Conservation (phyloP, 2,888 invertebrate species). For the Dione vanillae region DNA sequence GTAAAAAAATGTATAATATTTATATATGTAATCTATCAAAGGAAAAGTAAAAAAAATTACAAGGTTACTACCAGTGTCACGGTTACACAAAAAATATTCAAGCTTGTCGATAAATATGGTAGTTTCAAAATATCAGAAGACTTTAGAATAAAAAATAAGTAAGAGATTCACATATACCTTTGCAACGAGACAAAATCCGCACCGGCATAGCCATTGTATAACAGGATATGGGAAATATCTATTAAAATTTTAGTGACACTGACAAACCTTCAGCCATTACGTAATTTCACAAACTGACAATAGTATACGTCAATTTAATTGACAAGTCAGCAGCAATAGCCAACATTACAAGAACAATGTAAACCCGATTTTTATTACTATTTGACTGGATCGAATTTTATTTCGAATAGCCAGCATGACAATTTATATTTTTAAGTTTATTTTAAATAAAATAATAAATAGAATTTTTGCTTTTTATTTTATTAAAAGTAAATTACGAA, state of each 20-base stretch:
- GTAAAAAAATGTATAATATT: background rate
- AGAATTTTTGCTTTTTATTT: no score
- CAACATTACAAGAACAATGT: background rate
- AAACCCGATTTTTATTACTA: background rate
- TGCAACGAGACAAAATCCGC: slow-evolving; percentile 83
- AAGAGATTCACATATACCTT: slow-evolving; percentile 72
- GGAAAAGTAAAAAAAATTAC: slow-evolving; percentile 44
- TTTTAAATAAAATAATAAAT: no score
- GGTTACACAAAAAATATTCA: slow-evolving; percentile 47
- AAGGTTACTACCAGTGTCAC: slow-evolving; percentile 56
- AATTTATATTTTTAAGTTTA: no score
- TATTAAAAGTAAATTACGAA: no score
- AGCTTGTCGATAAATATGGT: slow-evolving; percentile 31
- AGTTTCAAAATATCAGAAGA: background rate
- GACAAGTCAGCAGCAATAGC: background rate
- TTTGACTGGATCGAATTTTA: no score
- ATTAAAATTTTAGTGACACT: slow-evolving; percentile 65
- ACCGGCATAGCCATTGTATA: slow-evolving; percentile 84
- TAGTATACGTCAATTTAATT: background rate
- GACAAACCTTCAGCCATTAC: slow-evolving; percentile 70
- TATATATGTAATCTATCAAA: background rate
- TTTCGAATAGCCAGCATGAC: no score
- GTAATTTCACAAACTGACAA: slow-evolving; percentile 52
- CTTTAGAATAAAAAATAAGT: slow-evolving; percentile 35
- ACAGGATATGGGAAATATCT: slow-evolving; percentile 55